Evolutionary conservation across 2,888 invertebrate genomes (phyloP), one percentile per base, ranked within the genome.

Genomic region (Zygaena filipendulae): DNA sequence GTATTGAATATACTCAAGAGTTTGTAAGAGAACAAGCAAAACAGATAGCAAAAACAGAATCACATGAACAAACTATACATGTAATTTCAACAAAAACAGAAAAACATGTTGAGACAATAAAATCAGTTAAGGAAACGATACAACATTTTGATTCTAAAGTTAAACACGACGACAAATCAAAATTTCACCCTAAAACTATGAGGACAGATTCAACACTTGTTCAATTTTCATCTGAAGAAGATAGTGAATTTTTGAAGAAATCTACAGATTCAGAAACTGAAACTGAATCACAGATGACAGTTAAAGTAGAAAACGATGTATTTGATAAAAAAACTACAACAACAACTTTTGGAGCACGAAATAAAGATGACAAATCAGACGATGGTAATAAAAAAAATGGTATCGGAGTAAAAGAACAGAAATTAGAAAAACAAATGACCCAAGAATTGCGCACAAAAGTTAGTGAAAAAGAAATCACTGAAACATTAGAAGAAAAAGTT

Each of bases 231-330:
- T 81, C 81, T 2, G 81, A 81, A 48, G 81, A 81, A 59, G 81
- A 81, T 32, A 81, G 68, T 29, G 81, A 81, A 32, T 79, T 77
- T 34, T 51, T 79, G 19, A 81, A 81, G 37, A 81, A 81, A 46
- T 81, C 81, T 2, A 81, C 80, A 2, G 81, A 81, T 38, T 81
- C 81, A 1, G 81, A 81, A 49, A 81, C 80, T 12, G 81, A 81
- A 46, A 81, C 80, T n/a, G 81, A 81, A 48, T 80, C 81, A 2
- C 80, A 81, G 41, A 75, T 71, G 2, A 79, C 80, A 6, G 52
- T 80, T 0, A 80, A 72, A 51, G 54, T 59, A 30, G 75, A 75
- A 29, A 75, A 64, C 43, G 62, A 60, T 26, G 35, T 49, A 3
- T 50, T 55, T 40, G 58, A 55, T 11, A 53, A 48, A 11, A 59